phyloP scores from a whole-genome alignment of 2,113 vertebrate genomes.

The Prolemur simus region DNA sequence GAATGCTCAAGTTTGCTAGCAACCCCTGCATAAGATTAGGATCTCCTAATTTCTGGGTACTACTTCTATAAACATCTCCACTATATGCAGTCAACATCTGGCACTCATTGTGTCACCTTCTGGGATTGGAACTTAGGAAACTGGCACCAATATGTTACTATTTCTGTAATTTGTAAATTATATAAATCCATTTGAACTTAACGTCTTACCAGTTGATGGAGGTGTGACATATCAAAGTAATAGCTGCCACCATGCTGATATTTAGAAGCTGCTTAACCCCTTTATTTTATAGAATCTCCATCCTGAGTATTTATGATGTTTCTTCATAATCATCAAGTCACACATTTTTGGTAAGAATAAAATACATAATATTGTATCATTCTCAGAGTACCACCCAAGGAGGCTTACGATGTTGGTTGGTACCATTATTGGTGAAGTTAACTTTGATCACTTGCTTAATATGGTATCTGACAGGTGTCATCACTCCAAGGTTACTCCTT shows the following conservation, averaged over 20 bases:
- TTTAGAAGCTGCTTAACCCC: background rate
- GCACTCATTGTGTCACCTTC: background rate
- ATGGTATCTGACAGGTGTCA: background rate
- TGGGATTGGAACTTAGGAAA: background rate
- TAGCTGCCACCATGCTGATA: background rate
- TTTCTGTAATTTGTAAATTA: background rate
- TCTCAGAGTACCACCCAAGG: background rate
- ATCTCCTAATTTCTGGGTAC: background rate
- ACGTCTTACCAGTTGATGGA: background rate
- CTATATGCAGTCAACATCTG: background rate
- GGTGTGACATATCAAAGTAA: background rate
- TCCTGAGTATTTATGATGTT: background rate
- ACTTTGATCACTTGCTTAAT: background rate
- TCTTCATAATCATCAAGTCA: background rate
- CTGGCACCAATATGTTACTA: background rate
- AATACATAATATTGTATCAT: background rate
- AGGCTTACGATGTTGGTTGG: background rate
- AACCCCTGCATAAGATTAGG: background rate
- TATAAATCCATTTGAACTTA: background rate
- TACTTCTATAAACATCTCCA: background rate
- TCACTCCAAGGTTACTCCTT: background rate
- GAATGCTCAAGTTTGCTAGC: background rate
- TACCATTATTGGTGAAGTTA: background rate
- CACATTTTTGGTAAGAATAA: background rate
- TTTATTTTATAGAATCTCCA: background rate